Evolutionary conservation across 2,888 invertebrate species (phyloP), one percentile per base, ranked within the genome.

Genomic region (Drosophila meridionalis): DNA sequence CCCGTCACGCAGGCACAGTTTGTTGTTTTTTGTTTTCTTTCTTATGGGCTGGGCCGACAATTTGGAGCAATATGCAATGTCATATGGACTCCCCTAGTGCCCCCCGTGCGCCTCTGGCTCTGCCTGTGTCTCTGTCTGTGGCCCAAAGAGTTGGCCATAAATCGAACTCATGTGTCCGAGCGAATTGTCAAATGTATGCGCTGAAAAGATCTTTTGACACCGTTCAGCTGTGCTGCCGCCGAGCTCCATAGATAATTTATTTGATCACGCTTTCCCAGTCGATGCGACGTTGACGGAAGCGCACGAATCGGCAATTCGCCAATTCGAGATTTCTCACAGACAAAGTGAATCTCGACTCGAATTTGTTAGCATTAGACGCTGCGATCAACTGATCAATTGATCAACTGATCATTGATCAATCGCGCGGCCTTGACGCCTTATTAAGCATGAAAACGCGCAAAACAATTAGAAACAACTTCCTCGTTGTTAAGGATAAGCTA

Each of bases 161-260:
- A 85, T 85, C 64, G 61, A 69, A 61, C 57, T 60, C 63, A 81
- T 81, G 79, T 89, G 84, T 89, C 89, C 56, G 69, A 68, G 70
- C 47, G 69, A 87, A 78, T 83, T 87, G 83, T 83, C 76, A 78
- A 78, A 69, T 69, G 77, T 62, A 73, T 70, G 65, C 65, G 77
- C 77, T 80, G 78, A 71, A 85, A 80, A 78, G 88, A 83, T 88
- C 88, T 80, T 81, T 81, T 82, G 88, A 83, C 88, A 82, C 82
- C 80, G 83, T 57, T 59, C 80, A 82, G 75, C 71, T 61, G 66
- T 68, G 58, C 61, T 64, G 55, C 53, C 64, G 57, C 42, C 64
- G 45, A 52, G 69, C 48, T 14, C 14, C 45, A 36, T 45, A 28
- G 59, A 86, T 89, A 83, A 89, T 83, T 84, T 84, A 84, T 87